Evolutionary conservation across 2,113 vertebrate species (phyloP).

Genomic region (Rynchops niger): DNA sequence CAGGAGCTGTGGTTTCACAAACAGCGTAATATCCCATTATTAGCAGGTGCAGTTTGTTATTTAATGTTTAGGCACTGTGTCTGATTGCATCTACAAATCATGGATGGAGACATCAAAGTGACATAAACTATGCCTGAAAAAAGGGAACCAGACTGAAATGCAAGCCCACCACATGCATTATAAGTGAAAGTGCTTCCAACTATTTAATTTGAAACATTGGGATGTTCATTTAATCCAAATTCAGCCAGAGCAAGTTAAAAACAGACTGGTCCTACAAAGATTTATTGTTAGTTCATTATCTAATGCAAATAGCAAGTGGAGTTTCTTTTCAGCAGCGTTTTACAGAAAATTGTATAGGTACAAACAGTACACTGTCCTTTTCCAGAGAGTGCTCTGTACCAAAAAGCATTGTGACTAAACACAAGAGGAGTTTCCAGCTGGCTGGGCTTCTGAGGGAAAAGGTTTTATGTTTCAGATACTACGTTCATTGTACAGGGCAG

Average conservation of each 20-base stretch:
- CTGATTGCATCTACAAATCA: not conserved
- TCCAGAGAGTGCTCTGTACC: not conserved
- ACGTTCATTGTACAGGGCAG: not conserved
- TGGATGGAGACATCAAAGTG: not conserved
- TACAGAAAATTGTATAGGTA: not conserved
- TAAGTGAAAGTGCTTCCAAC: not conserved
- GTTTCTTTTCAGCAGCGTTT: not conserved
- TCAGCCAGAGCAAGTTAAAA: not conserved
- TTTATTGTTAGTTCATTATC: not conserved
- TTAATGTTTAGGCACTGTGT: not conserved
- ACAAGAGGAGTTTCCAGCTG: not conserved
- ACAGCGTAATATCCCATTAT: not conserved
- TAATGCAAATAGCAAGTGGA: not conserved
- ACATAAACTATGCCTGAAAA: not conserved
- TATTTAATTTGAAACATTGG: not conserved
- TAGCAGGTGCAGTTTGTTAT: constrained; percentile 21
- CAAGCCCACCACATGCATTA: not conserved
- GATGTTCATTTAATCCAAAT: not conserved
- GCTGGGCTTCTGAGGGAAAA: not conserved
- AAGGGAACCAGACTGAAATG: not conserved
- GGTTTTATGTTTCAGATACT: not conserved
- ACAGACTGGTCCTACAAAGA: not conserved
- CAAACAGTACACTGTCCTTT: not conserved
- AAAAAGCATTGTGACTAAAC: not conserved
- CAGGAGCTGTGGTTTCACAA: not conserved